Evolutionary conservation across 1,140 invertebrate genomes (phyloP), one percentile per base, ranked within the genome.

Genomic region (Lordiphosa mommai): DNA sequence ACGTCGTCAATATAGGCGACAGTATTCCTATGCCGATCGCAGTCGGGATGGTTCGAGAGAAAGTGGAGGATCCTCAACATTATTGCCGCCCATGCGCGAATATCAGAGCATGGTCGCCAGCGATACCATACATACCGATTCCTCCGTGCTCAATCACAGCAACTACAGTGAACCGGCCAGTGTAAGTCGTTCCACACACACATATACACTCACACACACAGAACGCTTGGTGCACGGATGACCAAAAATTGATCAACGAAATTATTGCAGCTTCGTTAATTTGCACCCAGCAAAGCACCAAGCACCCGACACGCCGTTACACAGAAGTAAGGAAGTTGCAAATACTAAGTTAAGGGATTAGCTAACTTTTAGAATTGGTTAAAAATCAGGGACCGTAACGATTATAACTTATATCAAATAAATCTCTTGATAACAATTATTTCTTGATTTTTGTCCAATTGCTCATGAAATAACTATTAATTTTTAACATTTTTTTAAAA

Each of bases 31-130:
- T 49, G 84, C 79, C 56, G 87, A 88, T 40, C 67, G 82, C 44
- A 84, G 76, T 37, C 86, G 86, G 23, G 87, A 88, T 43, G 87
- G 86, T 55, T 88, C 87, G 13, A 74, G 72, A 36, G 87, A 88
- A 33, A 88, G 87, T 43, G 82, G 74, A 41, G 79, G 80, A 46
- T 88, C 87, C 8, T 87, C 74, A 43, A 49, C 72, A 41, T 52
- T 69, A 43, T 43, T 69, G 43, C 69, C 53, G 38, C 17, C 40
- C 20, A 43, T 58, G 43, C 63, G 67, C 34, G 82, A 87, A 49
- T 79, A 71, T 44, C 86, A 70, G 47, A 84, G 80, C 58, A 74
- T 86, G 80, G 76, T 72, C 27, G 73, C 76, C 63, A 86, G 86
- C 58, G 86, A 86, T 48, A 85, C 86, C 53, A 76, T 86, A 61